These are phyloP conservation scores for Orthosia incerta DNA, from an alignment of 2,888 invertebrate genomes.

Conservation along the genomic window DNA sequence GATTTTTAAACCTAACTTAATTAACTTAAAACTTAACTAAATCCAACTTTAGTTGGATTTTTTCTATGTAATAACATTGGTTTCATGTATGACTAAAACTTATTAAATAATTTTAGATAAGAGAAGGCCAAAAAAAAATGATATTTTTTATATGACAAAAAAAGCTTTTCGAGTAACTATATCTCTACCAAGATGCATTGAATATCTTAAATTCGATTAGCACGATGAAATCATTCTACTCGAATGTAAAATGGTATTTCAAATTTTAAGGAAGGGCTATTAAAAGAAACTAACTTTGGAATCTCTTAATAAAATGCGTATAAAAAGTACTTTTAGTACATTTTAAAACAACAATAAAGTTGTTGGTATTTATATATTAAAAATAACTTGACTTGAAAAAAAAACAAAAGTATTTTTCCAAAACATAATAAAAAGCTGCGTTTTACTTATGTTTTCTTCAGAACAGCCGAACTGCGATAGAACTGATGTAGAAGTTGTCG, in stretches of 20 bases:
- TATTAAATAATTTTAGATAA: constrained; percentile 6
- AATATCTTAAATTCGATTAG: constrained; percentile 9
- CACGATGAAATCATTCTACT: not conserved
- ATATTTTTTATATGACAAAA: not conserved
- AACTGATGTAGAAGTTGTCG: no score
- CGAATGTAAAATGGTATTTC: not conserved
- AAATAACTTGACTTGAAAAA: not conserved
- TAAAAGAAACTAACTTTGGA: constrained; percentile 4
- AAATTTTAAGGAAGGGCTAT: not conserved
- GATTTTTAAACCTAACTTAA: no score
- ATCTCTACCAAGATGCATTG: not conserved
- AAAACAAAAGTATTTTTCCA: not conserved
- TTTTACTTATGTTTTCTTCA: constrained; percentile 18
- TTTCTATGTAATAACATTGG: not conserved
- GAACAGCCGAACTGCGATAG: not conserved
- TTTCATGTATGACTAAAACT: constrained; percentile 26
- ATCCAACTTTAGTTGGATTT: no score
- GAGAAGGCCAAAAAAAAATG: constrained; percentile 20
- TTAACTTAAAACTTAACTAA: no score
- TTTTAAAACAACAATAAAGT: constrained; percentile 6
- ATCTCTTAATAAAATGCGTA: constrained; percentile 19
- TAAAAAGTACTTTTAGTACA: constrained; percentile 4
- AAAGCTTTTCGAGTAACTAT: not conserved
- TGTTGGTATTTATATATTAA: not conserved
- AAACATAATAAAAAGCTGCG: not conserved